Conservation (phyloP, 1,140 invertebrate genomes). For the Eumaeus atala region DNA sequence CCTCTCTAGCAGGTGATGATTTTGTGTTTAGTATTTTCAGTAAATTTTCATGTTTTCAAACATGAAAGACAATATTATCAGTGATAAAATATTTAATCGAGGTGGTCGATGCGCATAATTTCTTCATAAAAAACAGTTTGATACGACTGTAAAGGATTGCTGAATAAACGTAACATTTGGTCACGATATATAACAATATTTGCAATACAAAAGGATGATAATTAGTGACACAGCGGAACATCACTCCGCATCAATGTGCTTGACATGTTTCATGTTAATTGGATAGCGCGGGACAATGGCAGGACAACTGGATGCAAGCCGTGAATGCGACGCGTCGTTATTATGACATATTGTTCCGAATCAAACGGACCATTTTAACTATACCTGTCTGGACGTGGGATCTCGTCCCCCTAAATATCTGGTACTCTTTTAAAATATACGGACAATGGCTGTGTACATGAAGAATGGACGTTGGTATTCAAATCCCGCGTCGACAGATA, state of each 20-base stretch:
- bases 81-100: too few species aligned
- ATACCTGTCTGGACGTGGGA: slow-evolving; percentile 33
- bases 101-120: too few species aligned
- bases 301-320: slow-evolving; percentile 39
- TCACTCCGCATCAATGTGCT: slow-evolving; percentile 53
- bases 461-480: too few species aligned
- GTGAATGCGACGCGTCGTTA: slow-evolving; percentile 41
- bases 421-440: too few species aligned
- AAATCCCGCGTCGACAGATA: too few species aligned
- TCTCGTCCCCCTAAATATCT: slow-evolving; percentile 20
- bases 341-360: slow-evolving; percentile 65
- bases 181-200: slow-evolving; percentile 31
- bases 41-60: too few species aligned
- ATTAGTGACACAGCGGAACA: slow-evolving; percentile 54
- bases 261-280: slow-evolving; percentile 68
- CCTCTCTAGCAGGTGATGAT: too few species aligned
- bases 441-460: too few species aligned
- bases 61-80: too few species aligned
- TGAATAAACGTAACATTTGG: slow-evolving; percentile 13
- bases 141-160: not conserved
- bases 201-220: slow-evolving; percentile 46
- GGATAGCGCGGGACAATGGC: slow-evolving; percentile 56
- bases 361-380: slow-evolving; percentile 43
- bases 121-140: not conserved
- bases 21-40: too few species aligned